Evolutionary conservation across 2,888 invertebrate genomes (phyloP).

Genomic region (Hemistola chrysoprasaria): DNA sequence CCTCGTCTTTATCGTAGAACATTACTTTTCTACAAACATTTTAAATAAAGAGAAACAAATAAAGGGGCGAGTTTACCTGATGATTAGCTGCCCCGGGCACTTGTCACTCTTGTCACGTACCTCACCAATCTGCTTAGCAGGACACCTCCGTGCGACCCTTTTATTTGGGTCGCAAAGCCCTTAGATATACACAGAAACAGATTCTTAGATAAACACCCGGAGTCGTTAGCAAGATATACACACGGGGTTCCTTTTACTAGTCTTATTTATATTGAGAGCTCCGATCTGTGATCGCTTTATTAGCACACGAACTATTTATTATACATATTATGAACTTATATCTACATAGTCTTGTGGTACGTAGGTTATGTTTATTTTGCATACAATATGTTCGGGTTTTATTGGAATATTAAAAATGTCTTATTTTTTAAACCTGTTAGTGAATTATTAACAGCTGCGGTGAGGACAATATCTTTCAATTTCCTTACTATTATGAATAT

Average conservation of each 20-base stretch:
- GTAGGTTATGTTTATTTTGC: slow-evolving; percentile 1
- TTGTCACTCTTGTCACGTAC: slow-evolving; percentile 66
- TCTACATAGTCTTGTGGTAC: slow-evolving; percentile 1
- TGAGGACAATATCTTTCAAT: slow-evolving; percentile 36
- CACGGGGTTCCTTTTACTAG: slow-evolving; percentile 29
- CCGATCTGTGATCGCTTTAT: slow-evolving; percentile 25
- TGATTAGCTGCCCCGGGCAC: slow-evolving; percentile 54
- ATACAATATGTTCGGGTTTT: neutral
- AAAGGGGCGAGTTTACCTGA: slow-evolving; percentile 46
- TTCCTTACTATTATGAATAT: slow-evolving; percentile 50
- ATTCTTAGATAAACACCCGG: slow-evolving; percentile 60
- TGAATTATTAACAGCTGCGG: slow-evolving; percentile 18
- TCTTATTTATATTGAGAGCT: slow-evolving; percentile 27
- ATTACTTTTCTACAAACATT: slow-evolving; percentile 16
- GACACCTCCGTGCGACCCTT: slow-evolving; percentile 69
- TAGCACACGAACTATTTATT: slow-evolving; percentile 24
- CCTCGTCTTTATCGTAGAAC: too few relatives aligned
- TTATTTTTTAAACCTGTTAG: slow-evolving; percentile 9
- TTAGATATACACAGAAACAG: slow-evolving; percentile 63
- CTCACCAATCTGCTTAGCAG: slow-evolving; percentile 72
- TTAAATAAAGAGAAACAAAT: slow-evolving; percentile 42
- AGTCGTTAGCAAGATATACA: slow-evolving; percentile 51
- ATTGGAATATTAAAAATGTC: slow-evolving; percentile 9
- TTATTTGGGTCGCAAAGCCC: slow-evolving; percentile 63
- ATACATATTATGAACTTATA: slow-evolving; percentile 5